Base-by-base conservation (phyloP, 2,797 vertebrate species). In the Rhadinocentrus ornatus region DNA sequence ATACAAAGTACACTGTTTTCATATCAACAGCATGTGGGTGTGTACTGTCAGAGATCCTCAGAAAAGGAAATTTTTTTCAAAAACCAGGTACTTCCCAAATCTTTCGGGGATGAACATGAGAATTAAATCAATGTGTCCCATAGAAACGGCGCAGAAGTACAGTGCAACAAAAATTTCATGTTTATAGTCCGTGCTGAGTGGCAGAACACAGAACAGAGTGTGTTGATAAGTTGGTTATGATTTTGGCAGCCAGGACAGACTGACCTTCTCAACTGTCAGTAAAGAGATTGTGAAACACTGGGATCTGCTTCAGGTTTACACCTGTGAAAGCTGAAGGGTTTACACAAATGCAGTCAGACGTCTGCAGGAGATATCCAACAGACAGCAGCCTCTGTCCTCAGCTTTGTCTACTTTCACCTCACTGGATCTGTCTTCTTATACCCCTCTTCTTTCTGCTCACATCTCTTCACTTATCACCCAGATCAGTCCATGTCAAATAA, bases 241-340 rank as follows among this genome's bases (percentile, higher is more conserved):
- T 63, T 69, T 32, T 73, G 62, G 66, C 44, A 57, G 15, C 29
- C 0, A 11, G 39, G 35, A 41, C 31, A 13, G 32, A 1, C 18
- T 16, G 61, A 70, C 67, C 9, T 61, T 66, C 64, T 59, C 53
- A 59, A 22, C 54, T 74, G 22, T 60, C n/a, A n/a, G 16, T 10
- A 56, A 18, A 69, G 37, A 44, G 39, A 2, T 56, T 62, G 29
- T 66, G 48, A 75, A 70, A 74, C 26, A 3, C 37, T 53, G n/a
- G n/a, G 35, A 53, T 69, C 66, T 67, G 67, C 37, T 83, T 55
- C 55, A 71, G 3, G 9, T 77, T 76, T 69, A 56, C 78, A 84
- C 69, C 78, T 86, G 71, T 60, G 71, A 32, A 32, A 32, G 31
- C 31, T 32, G 62, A 64, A 64, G 48, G 52, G 69, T 50, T 60